Percentiles rank a stretch among this genome's conserved stretches.
Conservation (phyloP, 2,113 vertebrate genomes). For the Micromys minutus region DNA sequence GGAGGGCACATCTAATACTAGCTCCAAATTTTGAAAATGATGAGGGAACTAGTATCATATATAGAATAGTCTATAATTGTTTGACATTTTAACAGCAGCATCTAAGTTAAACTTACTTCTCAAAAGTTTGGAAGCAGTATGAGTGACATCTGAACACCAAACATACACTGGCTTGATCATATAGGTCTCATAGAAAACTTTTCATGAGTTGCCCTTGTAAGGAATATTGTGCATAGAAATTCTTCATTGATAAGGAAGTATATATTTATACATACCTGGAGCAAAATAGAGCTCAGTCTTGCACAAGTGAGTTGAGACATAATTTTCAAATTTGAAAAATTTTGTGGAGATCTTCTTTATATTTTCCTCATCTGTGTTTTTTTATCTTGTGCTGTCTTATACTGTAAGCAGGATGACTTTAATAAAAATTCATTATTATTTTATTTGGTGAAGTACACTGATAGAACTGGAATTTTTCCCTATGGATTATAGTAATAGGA, state of each 20-base stretch:
- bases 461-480: neutral
- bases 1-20: neutral
- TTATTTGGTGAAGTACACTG: neutral
- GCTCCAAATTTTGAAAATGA: neutral
- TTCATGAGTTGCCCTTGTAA: neutral
- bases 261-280: neutral
- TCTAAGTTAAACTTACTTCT: neutral
- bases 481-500: neutral
- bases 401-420: neutral
- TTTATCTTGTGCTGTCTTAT: neutral
- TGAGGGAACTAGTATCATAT: neutral
- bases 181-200: neutral
- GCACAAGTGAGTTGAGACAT: neutral
- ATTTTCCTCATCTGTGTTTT: neutral
- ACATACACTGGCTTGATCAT: neutral
- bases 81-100: neutral
- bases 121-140: neutral
- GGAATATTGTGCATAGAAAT: neutral
- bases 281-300: neutral
- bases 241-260: neutral
- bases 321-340: neutral
- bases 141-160: neutral
- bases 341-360: neutral
- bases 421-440: neutral
- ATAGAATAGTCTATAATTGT: neutral